A percentile compares a stretch with the other conserved stretches of the same genome.
phyloP scores from a whole-genome alignment of 1,140 invertebrate species.

The Tetraneura akinire region DNA sequence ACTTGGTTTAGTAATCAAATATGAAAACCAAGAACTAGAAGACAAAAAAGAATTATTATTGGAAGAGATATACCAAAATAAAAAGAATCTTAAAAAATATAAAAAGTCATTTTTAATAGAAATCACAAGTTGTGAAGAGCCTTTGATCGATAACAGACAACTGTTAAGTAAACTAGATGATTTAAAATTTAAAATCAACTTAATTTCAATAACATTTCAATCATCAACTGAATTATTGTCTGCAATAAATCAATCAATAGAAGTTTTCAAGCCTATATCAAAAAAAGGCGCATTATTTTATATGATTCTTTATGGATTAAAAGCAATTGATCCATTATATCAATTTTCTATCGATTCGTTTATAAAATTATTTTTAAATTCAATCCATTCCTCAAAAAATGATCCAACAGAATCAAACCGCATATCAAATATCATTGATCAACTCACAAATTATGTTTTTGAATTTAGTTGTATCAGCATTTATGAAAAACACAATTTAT shows the following conservation, averaged over 20 bases:
- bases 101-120: slow-evolving; percentile 22
- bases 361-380: background rate
- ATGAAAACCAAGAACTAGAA: background rate
- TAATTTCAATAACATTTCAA: background rate
- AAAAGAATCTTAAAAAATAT: background rate
- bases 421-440: slow-evolving; percentile 24
- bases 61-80: background rate
- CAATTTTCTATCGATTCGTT: slow-evolving; percentile 35
- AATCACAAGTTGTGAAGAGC: background rate
- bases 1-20: background rate
- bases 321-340: slow-evolving; percentile 4
- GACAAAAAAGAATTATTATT: background rate
- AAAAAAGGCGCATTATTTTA: slow-evolving; percentile 14
- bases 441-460: slow-evolving; percentile 10
- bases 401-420: background rate
- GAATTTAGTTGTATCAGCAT: slow-evolving; percentile 64
- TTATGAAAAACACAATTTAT: slow-evolving; percentile 84
- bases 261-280: slow-evolving; percentile 17
- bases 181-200: slow-evolving; percentile 24
- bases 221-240: background rate
- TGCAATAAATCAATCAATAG: background rate
- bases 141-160: slow-evolving; percentile 7
- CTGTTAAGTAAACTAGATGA: slow-evolving; percentile 3
- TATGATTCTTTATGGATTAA: slow-evolving; percentile 11
- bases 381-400: background rate